Conservation (phyloP, 2,113 vertebrate species). For the Brachirus orientalis region DNA sequence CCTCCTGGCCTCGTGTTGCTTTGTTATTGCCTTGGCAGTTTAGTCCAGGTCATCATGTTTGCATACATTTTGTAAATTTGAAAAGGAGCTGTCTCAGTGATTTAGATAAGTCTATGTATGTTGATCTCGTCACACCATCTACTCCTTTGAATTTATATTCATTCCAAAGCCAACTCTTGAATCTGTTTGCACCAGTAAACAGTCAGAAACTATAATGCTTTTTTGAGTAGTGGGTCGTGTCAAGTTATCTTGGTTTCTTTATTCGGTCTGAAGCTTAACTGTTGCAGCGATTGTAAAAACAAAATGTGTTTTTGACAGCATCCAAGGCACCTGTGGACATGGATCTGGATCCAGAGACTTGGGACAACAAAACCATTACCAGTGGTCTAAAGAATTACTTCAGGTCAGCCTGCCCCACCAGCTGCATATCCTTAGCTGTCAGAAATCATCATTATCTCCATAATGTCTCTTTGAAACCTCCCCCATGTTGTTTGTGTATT, state of each 20-base stretch:
- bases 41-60: slow-evolving; percentile 29
- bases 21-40: slow-evolving; percentile 39
- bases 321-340: slow-evolving; percentile 91
- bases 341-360: slow-evolving; percentile 93
- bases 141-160: not conserved
- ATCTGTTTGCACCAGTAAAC: not conserved
- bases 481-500: slow-evolving; percentile 34
- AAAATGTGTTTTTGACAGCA: slow-evolving; percentile 77
- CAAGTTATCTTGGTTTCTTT: slow-evolving; percentile 2
- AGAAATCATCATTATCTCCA: slow-evolving; percentile 49
- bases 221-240: slow-evolving; percentile 2
- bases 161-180: slow-evolving; percentile 3
- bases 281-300: slow-evolving; percentile 9
- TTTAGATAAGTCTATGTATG: not conserved
- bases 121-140: not conserved
- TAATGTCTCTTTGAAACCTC: slow-evolving; percentile 47
- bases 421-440: slow-evolving; percentile 40
- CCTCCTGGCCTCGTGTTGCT: slow-evolving; percentile 1
- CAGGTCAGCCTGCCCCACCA: slow-evolving; percentile 85
- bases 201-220: not conserved
- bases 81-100: slow-evolving; percentile 34
- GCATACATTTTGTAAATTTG: slow-evolving; percentile 20
- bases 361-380: slow-evolving; percentile 99
- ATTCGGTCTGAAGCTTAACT: slow-evolving; percentile 2
- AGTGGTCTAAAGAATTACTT: slow-evolving; percentile 99